phyloP scores from a whole-genome alignment of 2,113 vertebrate species.

The Daboia siamensis region DNA sequence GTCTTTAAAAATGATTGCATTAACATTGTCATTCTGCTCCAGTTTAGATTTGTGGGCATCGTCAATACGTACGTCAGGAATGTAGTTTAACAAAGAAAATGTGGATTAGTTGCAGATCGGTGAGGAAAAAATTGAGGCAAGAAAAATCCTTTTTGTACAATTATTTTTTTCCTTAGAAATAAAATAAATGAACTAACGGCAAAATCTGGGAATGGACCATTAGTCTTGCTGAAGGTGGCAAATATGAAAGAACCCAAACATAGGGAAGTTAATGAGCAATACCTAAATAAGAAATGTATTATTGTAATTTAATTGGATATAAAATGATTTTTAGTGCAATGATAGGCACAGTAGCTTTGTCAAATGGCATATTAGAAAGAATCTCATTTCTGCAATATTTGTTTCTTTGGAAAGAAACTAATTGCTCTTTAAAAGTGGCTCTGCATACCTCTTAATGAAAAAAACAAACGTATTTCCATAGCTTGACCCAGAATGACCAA shows the following conservation, averaged over 20 bases:
- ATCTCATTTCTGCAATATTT: not conserved
- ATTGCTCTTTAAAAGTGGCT: not conserved
- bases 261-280: constrained; percentile 32
- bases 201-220: not conserved
- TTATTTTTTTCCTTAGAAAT: constrained; percentile 20
- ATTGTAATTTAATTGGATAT: not conserved
- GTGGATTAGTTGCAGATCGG: not conserved
- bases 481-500: not conserved
- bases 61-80: constrained; percentile 19
- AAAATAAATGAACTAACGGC: constrained; percentile 27
- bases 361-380: not conserved
- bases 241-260: not conserved
- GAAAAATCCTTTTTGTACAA: not conserved
- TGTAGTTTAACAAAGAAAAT: constrained; percentile 28
- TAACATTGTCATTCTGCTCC: constrained; percentile 13
- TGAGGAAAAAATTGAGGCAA: constrained; percentile 9
- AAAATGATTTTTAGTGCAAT: not conserved
- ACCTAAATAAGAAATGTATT: not conserved
- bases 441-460: not conserved
- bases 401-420: not conserved
- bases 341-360: not conserved
- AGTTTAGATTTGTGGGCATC: constrained; percentile 11
- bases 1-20: constrained; percentile 1
- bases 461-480: not conserved
- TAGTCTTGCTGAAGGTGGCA: constrained; percentile 8